phyloP scores from a whole-genome alignment of 37 sponge, comb jelly and placozoan species.

The Crambe crambe region DNA sequence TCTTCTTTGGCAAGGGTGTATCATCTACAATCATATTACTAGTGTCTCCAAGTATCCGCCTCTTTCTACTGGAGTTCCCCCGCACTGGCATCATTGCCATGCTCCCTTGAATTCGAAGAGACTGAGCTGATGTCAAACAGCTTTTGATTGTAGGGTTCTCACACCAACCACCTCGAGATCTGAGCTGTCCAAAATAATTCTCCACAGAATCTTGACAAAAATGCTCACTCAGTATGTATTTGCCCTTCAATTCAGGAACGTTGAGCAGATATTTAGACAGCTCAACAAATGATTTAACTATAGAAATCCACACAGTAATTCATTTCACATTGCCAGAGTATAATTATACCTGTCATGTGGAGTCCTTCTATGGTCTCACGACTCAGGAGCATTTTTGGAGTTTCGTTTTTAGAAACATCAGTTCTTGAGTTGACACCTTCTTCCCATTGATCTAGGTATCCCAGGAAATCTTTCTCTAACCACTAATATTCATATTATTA shows the following conservation, averaged over 20 bases:
- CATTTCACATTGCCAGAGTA: not conserved
- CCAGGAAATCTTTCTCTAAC: constrained; percentile 32
- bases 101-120: constrained; percentile 1
- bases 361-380: constrained; percentile 4
- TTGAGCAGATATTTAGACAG: constrained; percentile 10
- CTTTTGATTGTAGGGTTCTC: constrained; percentile 23
- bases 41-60: not conserved
- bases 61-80: constrained; percentile 18
- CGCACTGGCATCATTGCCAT: constrained; percentile 10
- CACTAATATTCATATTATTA: constrained; percentile 4
- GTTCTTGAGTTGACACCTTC: not conserved
- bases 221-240: constrained; percentile 17
- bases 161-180: constrained; percentile 21
- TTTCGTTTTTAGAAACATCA: not conserved
- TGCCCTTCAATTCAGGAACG: not conserved
- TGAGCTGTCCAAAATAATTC: constrained; percentile 22
- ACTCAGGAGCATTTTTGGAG: constrained; percentile 10
- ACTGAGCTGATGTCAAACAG: constrained; percentile 15
- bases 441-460: constrained; percentile 28
- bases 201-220: constrained; percentile 34
- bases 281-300: constrained; percentile 29
- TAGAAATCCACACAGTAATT: not conserved
- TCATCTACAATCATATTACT: not conserved
- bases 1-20: constrained; percentile 3
- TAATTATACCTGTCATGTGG: constrained; percentile 14